Base-by-base conservation (phyloP, 2,113 vertebrate species). In the Albula glossodonta region DNA sequence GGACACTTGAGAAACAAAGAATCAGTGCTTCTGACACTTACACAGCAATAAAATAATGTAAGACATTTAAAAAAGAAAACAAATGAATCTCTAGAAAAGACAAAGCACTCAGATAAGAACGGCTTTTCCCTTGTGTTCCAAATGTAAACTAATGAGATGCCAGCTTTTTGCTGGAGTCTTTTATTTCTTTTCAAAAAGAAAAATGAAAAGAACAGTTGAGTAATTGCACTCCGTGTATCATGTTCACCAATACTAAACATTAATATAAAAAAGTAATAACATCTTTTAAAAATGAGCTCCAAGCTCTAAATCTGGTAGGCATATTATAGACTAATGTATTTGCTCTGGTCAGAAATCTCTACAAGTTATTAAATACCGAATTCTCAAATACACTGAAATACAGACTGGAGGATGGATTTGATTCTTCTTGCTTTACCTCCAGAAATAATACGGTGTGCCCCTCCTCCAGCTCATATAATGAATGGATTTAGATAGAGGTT, bases 1-100 rank as follows among this genome's bases (percentile, higher is more conserved):
- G 85, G 85, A 86, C 51, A 51, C 48, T 41, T 84, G 80, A 60
- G 13, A 50, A 79, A 63, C 60, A 70, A 88, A 60, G 85, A 51
- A 87, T 82, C 53, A 50, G 82, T 49, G 12, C 53, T 77, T 85
- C 86, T 60, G 57, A 74, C n/a, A 74, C 70, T 31, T 74, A 31
- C 70, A 74, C 8, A 4, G n/a, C 7, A 74, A 74, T 66, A 74
- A 25, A 74, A 25, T 31, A 31, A 31, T n/a, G n/a, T n/a, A n/a
- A n/a, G n/a, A n/a, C n/a, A n/a, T 25, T 25, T 74, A 31, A 74
- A 25, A 25, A n/a, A 25, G 6, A 8, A 8, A 74, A 74, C 22
- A 74, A 74, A 25, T 31, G 5, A 74, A 31, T 41, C 31, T 41
- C 31, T 41, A 41, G 31, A 41, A 41, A 41, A 41, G 31, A 41